A percentile compares a stretch with the other conserved stretches of the same genome.
phyloP scores from a whole-genome alignment of 2,888 invertebrate species.

The Pseudoips prasinana region DNA sequence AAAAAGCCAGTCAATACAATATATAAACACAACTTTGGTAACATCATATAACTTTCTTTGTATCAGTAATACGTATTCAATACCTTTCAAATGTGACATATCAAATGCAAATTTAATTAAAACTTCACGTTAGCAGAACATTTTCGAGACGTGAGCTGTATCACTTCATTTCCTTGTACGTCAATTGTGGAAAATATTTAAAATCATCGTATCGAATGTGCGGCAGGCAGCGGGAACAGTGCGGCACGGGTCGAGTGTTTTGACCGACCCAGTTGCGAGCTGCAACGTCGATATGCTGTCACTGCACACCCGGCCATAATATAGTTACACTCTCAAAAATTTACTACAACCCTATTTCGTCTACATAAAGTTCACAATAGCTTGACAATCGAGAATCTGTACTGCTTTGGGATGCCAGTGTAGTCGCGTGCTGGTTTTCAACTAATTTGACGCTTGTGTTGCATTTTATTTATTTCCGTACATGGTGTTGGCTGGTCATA shows the following conservation, averaged over 20 bases:
- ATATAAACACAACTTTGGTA: no score
- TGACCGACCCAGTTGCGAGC: constrained; percentile 64
- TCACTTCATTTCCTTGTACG: neutral
- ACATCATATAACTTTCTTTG: neutral
- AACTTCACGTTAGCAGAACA: no score
- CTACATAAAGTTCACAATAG: constrained; percentile 37
- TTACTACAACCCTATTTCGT: constrained; percentile 32
- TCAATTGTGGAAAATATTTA: neutral
- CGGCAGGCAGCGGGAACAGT: neutral
- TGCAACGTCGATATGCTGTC: constrained; percentile 59
- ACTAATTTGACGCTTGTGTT: constrained; percentile 55
- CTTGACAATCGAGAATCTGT: constrained; percentile 13
- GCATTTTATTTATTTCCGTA: constrained; percentile 53
- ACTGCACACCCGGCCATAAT: constrained; percentile 38
- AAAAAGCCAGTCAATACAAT: no score
- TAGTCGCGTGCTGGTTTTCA: constrained; percentile 48
- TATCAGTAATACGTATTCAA: no score
- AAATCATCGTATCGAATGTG: no score
- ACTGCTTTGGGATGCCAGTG: constrained; percentile 15
- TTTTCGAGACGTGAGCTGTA: neutral
- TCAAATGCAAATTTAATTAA: neutral
- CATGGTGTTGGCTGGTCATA: constrained; percentile 46
- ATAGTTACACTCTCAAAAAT: constrained; percentile 28
- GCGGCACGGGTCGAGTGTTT: constrained; percentile 53
- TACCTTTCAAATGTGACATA: neutral